These are phyloP conservation scores for Ectemnius continuus DNA, from an alignment of 2,888 invertebrate species.

Conservation along the genomic window DNA sequence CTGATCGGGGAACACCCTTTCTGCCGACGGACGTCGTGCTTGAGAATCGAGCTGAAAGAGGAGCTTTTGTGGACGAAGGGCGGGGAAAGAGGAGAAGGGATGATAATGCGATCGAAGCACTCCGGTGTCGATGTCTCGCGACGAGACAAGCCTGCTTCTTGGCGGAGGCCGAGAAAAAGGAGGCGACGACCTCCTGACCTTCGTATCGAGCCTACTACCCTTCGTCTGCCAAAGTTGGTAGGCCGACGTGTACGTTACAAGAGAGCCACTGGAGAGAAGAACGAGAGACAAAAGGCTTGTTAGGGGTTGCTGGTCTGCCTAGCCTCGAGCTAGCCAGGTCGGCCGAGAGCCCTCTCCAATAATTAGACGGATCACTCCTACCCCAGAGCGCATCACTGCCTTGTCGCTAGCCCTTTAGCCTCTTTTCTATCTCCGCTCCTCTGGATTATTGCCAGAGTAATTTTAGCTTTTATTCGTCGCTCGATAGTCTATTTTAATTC, in stretches of 20 bases:
- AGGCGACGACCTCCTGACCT: constrained; percentile 4
- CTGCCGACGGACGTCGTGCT: not conserved
- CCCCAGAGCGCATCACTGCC: constrained; percentile 22
- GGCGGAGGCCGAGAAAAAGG: not conserved
- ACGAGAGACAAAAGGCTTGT: no score
- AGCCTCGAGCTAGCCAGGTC: not conserved
- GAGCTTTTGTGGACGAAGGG: not conserved
- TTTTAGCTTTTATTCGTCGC: constrained; percentile 70
- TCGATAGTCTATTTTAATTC: constrained; percentile 69
- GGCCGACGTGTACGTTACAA: not conserved
- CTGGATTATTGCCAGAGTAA: constrained; percentile 70
- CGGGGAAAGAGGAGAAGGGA: not conserved
- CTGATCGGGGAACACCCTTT: no score
- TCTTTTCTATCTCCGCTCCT: constrained; percentile 59
- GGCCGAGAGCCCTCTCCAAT: not conserved
- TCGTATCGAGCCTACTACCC: not conserved
- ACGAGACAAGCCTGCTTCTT: not conserved
- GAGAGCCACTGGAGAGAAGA: no score
- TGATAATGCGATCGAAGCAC: not conserved
- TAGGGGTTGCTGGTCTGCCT: not conserved
- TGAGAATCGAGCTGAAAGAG: not conserved
- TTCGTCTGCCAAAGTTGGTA: not conserved
- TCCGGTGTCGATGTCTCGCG: constrained; percentile 3
- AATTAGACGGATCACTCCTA: not conserved
- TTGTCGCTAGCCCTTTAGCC: constrained; percentile 37